Evolutionary conservation across 2,888 invertebrate species (phyloP), one percentile per base, ranked within the genome.

Genomic region (Dioctria rufipes): DNA sequence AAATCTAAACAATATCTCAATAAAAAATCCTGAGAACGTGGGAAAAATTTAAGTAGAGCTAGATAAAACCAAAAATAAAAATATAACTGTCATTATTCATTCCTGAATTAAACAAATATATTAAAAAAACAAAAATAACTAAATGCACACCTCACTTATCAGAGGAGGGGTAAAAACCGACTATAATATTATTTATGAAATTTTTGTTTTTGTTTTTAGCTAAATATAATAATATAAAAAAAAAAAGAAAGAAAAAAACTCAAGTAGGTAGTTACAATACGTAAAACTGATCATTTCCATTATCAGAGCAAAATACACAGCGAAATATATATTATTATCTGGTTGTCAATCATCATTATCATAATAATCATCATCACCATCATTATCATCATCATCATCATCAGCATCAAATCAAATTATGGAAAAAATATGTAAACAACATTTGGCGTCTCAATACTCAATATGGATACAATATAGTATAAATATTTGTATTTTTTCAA

Each of bases 391-490:
- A 25, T 25, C 2, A 25, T 25, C 0, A 25, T 25, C 25, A 25
- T 25, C 25, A 25, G 25, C 25, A 25, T 25, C 11, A 61, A 61
- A 61, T 61, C 37, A 61, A 61, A 61, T 25, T 61, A 61, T 61
- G 61, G 61, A 61, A 61, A 61, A 61, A 25, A 25, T 25, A 25
- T 25, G 25, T 25, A 25, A 61, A 61, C 58, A 61, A 61, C 58
- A 54, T 73, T 60, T 51, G 58, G 60, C 73, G 73, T 51, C 40
- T 58, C 58, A 51, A 73, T 73, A 73, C 73, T 54, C 25, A 66
- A 82, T 82, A 80, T 78, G 63, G 79, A 67, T 77, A 75, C n/a
- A n/a, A n/a, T 71, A 82, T 81, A 78, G 42, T 66, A 25, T 25
- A 80, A 77, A 81, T 80, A 63, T 63, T 39, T n/a, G 39, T 25